Conservation (phyloP, 2,888 invertebrate species). For the Megamerina dolium region DNA sequence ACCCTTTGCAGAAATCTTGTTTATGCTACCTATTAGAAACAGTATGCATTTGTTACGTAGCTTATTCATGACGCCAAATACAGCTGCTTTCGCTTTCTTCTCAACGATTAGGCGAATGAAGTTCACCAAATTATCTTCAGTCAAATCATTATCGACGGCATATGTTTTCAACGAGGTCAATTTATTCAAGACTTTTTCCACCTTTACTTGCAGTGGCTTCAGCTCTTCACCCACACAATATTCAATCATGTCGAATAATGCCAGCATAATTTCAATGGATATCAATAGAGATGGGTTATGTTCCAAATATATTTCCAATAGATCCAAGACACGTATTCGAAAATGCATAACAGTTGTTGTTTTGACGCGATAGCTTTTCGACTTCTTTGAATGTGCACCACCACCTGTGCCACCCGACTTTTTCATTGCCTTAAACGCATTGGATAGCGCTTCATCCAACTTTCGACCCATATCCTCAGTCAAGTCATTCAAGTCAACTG, state of each 20-base stretch:
- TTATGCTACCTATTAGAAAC: conserved; percentile 30
- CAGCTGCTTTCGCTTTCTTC: conserved; percentile 28
- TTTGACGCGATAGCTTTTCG: conserved; percentile 57
- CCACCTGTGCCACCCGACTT: conserved; percentile 26
- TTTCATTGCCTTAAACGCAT: conserved; percentile 57
- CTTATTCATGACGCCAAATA: conserved; percentile 29
- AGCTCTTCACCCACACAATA: conserved; percentile 64
- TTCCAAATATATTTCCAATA: conserved; percentile 67
- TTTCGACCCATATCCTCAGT: conserved; percentile 69
- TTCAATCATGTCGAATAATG: conserved; percentile 62
- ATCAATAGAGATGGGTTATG: conserved; percentile 63
- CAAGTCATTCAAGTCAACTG: conserved; percentile 68
- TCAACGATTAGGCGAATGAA: conserved; percentile 33
- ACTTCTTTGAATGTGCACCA: conserved; percentile 47
- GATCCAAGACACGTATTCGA: conserved; percentile 66
- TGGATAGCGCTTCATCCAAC: conserved; percentile 65
- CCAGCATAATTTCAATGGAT: conserved; percentile 63
- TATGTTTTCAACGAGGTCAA: conserved; percentile 26
- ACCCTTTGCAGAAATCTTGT: conserved; percentile 16
- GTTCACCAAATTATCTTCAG: conserved; percentile 29
- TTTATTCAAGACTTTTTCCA: conserved; percentile 48
- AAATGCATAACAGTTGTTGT: conserved; percentile 66
- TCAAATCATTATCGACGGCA: conserved; percentile 27
- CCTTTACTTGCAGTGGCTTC: conserved; percentile 59
- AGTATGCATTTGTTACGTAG: conserved; percentile 33